Evolutionary conservation across 2,888 invertebrate genomes (phyloP), one percentile per base, ranked within the genome.

Genomic region (Cheilosia urbana): DNA sequence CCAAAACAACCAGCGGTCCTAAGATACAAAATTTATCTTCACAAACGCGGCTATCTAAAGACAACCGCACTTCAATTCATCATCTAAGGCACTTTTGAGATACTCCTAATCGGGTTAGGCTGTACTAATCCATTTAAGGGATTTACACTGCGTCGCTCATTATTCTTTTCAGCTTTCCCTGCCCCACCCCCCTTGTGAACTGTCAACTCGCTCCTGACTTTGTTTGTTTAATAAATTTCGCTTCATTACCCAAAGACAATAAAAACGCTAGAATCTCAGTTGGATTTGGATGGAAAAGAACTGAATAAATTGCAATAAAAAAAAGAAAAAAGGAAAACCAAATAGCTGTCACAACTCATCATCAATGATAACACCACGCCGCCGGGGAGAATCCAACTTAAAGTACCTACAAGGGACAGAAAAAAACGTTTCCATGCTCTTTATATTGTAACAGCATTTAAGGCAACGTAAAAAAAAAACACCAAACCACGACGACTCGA

Each of bases 301-400:
- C 53, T 45, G 45, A 77, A 77, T 68, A 77, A 77, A 77, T 77
- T 68, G 42, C 60, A 40, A 66, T 51, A 66, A 60, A 19, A 63
- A 45, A 45, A 30, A 47, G 34, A n/a, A 4, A 19, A 51, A 19
- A 51, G 9, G 53, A 30, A 51, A 62, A 40, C 69, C 68, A 69
- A 78, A 78, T 62, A 78, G 55, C 69, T 63, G 63, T 78, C 77
- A 71, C 69, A 78, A 72, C 78, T 79, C 71, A 79, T 79, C 78
- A 65, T 58, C 65, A 71, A 72, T 65, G 78, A 72, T 72, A 79
- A 79, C 65, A 27, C 34, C 13, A 42, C 30, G 51, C n/a, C 34
- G 37, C n/a, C 34, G 37, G 51, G 19, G 42, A 51, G 19, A 58
- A 60, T 51, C 34, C 30, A 51, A 40, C 66, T 45, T 19, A 55